Evolutionary conservation across 2,113 vertebrate genomes (phyloP), one percentile per base, ranked within the genome.

Genomic region (Hypanus sabinus): DNA sequence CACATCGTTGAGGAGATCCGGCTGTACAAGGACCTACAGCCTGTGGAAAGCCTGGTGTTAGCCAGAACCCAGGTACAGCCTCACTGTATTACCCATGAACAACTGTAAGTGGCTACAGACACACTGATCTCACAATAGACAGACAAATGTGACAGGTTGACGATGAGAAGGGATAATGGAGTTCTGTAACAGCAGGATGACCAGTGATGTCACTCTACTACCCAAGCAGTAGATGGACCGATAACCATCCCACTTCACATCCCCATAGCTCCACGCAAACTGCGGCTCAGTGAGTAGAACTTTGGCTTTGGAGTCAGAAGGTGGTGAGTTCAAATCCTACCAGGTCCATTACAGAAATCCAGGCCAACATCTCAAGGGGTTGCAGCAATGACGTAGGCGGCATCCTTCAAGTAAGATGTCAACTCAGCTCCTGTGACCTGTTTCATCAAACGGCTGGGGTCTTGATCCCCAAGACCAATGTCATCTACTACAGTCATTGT

Each of bases 1-100:
- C 98, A 99, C 94, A 98, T 99, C 57, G 98, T 98, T 1, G 99
- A 99, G 94, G 99, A 99, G 95, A 95, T 97, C 24, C 98, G 99
- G 95, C 95, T 98, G 79, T 98, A 98, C 94, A 95, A 95, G 79
- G 95, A 97, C 14, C 95, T 96, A 0, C 97, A 99, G 94, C 97
- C 98, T 0, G 95, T 99, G 94, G 97, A 98, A 93, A 98, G 97
- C 95, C 95, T 99, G 95, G 97, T 98, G 94, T 96, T 99, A 94
- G 98, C 98, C 93, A 95, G 95, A 0, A 68, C 92, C 93, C 97
- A 98, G 98, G 99, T 99, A 94, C 94, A n/a, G n/a, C n/a, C n/a
- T n/a, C 11, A 18, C 1, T 16, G 14, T 62, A n/a, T 5, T n/a
- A 88, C 16, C 57, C 60, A 9, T 65, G 85, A 30, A 30, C 9